Evolutionary conservation across 2,113 vertebrate species (phyloP), one percentile per base, ranked within the genome.

Genomic region (Ardeotis arabs): DNA sequence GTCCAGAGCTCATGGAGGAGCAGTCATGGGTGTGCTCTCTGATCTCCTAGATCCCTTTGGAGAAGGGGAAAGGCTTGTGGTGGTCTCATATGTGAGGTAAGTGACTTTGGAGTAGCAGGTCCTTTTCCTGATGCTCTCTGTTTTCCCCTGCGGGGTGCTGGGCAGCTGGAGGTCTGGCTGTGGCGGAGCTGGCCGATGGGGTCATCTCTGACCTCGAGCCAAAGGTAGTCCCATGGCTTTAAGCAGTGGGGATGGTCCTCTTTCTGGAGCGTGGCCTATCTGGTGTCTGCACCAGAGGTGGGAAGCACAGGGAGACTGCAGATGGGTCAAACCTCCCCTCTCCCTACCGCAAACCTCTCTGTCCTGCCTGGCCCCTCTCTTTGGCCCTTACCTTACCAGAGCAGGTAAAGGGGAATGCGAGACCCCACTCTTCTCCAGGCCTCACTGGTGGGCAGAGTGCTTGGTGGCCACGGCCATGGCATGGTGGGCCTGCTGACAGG

Each of bases 241-340:
- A 64, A 72, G 49, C 6, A 3, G 24, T 56, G 79, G 60, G 33
- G 29, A 67, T 86, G 59, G 23, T n/a, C 0, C 69, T 76, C 20
- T 52, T 35, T 25, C 49, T 86, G 59, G 55, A 70, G 50, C 0
- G 0, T 62, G 45, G 41, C 27, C 39, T 76, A 2, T 31, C n/a
- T 52, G 52, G 12, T 79, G 45, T 44, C 75, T 83, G 45, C 68
- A 31, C 78, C 55, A 33, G 55, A 24, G 59, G 33, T 47, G 75
- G 53, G n/a, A 23, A 7, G 37, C 39, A 59, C 39, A 52, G 55
- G 62, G 64, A 66, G 52, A 53, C 39, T 37, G 56, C 1, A 6
- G 63, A 80, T 6, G 6, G 76, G 76, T 45, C 76, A 74, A 23
- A 50, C 12, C 4, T 63, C 20, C 21, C 27, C 17, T 69, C 18